Conservation (phyloP, 2,888 invertebrate species). For the Eristalis tenax region DNA sequence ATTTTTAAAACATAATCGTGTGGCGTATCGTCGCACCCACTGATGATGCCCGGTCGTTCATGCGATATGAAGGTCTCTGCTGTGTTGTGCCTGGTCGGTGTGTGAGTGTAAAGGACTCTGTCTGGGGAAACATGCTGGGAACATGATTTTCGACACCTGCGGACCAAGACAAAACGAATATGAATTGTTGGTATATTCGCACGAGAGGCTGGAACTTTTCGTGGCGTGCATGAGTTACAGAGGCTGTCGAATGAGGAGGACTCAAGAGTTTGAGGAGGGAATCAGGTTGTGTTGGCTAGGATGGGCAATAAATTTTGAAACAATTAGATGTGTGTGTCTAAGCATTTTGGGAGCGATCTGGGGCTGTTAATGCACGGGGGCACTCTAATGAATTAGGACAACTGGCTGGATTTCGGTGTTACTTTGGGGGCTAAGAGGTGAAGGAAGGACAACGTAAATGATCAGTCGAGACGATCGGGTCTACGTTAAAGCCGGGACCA, state of each 20-base stretch:
- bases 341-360: conserved; percentile 20
- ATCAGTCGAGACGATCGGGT: too few species aligned
- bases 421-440: background rate
- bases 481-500: too few species aligned
- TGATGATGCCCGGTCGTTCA: background rate
- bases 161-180: conserved; percentile 36
- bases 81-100: background rate
- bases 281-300: background rate
- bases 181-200: conserved; percentile 3
- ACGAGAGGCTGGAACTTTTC: background rate
- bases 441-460: too few species aligned
- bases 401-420: too few species aligned
- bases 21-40: conserved; percentile 20
- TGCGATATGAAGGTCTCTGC: background rate
- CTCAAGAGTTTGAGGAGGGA: too few species aligned
- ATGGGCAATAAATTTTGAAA: conserved; percentile 33
- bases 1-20: conserved; percentile 44
- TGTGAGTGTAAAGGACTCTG: background rate
- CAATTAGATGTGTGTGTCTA: background rate
- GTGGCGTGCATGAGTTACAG: background rate
- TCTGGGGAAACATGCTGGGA: background rate
- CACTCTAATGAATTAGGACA: conserved; percentile 32
- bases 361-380: conserved; percentile 5
- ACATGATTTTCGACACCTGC: conserved; percentile 46
- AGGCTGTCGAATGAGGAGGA: too few species aligned